Evolutionary conservation across 2,888 invertebrate genomes (phyloP), one percentile per base, ranked within the genome.

Genomic region (Melieria picta): DNA sequence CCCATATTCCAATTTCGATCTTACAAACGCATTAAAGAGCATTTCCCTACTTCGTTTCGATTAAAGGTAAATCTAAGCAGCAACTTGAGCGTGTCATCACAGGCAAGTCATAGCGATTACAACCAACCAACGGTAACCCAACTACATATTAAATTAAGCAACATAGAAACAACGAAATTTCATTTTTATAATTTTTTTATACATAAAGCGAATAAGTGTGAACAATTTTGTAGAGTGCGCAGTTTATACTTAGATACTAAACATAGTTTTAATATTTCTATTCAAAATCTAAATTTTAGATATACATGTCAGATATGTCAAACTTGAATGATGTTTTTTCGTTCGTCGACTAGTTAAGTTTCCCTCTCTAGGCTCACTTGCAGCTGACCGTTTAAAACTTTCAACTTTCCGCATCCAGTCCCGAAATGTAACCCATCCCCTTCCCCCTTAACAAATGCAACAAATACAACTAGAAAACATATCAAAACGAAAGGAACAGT

Each of bases 111-210:
- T 47, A 46, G 67, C 43, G 43, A 60, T 55, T 55, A 30, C 16
- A 60, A 69, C 30, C 30, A 30, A 30, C 30, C 30, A 30, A 30
- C 30, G 55, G 58, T 55, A 65, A 43, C 56, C 55, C 47, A 65
- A 69, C 30, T 42, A 69, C 43, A 63, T 52, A 72, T n/a, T 55
- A 62, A 63, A 58, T 10, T 4, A 45, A 57, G 65, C 58, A 66
- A 67, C 55, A 61, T 55, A 50, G 63, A 69, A 69, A 69, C 69
- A 69, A 69, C 69, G 69, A 69, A 69, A 69, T 63, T 46, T 63
- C 69, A 58, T 80, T 80, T 81, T 78, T 77, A 74, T 72, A 68
- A 69, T 69, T 69, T 68, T 68, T 69, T 58, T 57, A 16, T 13
- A 73, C 68, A 6, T 65, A 65, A 68, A 60, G 50, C 13, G 48